Evolutionary conservation across 2,797 vertebrate species (phyloP), one percentile per base, ranked within the genome.

Genomic region (Zonotrichia albicollis): DNA sequence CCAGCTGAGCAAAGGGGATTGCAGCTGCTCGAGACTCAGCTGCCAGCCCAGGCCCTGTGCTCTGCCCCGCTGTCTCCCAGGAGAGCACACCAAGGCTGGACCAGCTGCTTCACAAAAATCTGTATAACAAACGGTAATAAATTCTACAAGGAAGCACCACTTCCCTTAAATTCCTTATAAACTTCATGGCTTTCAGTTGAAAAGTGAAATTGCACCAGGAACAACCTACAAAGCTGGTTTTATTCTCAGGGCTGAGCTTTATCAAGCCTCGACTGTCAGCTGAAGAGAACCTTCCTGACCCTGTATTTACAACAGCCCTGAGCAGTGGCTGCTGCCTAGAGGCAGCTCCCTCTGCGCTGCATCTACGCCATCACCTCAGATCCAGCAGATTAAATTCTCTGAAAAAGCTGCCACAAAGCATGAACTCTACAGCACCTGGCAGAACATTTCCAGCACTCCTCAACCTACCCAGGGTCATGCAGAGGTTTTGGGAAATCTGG

Each of bases 201-300:
- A 78, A 3, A 46, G 13, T 54, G 38, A 26, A 38, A 80, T 23
- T 10, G 38, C 77, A 64, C 23, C 27, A 68, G 43, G n/a, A 77
- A 50, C 68, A 93, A 48, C 55, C 68, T 23, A 71, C 72, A 87
- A n/a, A 89, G 87, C 82, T 61, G 62, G 87, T 90, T 95, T 60
- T 70, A 32, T 38, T 55, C 57, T 58, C 78, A 38, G 70, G 45
- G 55, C 3, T 10, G 6, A 72, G 71, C 55, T 43, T 34, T 32
- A 66, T 79, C 36, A 16, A 48, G 67, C 54, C 54, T 58, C 26
- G 53, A 8, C 51, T 48, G 8, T 50, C 54, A 60, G 5, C 1
- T 55, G 60, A 40, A 4, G 30, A 75, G 62, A n/a, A 11, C 16
- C 74, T 60, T 76, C 83, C 36, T 66, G 50, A 65, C 36, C 60